Conservation (phyloP, 2,113 vertebrate species). For the Rhodinocichla rosea region DNA sequence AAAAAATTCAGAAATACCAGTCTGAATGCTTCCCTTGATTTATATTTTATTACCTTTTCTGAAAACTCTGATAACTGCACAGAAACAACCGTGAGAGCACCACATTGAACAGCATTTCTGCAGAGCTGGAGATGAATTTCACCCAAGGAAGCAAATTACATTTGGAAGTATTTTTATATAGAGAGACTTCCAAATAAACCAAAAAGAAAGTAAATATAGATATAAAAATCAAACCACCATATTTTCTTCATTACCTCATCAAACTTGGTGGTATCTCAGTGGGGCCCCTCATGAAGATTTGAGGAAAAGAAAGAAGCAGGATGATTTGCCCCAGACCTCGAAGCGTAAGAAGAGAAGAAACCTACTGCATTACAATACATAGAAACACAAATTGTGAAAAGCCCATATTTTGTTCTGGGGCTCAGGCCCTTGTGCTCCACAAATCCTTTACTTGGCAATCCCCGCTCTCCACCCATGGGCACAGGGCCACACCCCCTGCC, state of each 20-base stretch:
- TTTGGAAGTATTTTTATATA: neutral
- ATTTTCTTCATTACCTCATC: neutral
- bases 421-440: fast-evolving
- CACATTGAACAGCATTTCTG: neutral
- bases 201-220: neutral
- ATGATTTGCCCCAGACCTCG: neutral
- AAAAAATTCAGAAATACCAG: neutral
- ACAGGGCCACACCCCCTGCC: fast-evolving
- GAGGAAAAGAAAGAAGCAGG: neutral
- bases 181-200: neutral
- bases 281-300: neutral
- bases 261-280: neutral
- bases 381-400: neutral
- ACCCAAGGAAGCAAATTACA: neutral
- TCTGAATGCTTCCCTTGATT: neutral
- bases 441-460: neutral
- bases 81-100: neutral
- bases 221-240: neutral
- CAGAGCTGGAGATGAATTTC: neutral
- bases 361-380: neutral
- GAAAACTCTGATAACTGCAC: neutral
- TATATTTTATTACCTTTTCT: neutral
- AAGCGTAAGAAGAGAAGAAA: neutral
- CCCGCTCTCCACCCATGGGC: neutral
- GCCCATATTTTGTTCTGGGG: neutral